phyloP scores from a whole-genome alignment of 2,888 invertebrate genomes.

The Hedychridium roseum region DNA sequence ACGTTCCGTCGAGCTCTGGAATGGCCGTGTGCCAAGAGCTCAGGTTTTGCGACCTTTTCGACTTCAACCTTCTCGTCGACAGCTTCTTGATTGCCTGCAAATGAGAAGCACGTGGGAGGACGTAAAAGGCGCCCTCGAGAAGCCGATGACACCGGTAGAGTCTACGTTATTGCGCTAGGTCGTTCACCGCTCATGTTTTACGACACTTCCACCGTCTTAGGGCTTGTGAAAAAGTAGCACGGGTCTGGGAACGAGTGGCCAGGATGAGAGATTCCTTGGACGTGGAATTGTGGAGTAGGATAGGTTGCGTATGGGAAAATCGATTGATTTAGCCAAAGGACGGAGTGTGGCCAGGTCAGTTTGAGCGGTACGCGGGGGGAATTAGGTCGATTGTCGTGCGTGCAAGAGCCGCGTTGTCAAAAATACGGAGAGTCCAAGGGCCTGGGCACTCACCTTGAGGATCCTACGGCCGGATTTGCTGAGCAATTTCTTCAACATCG shows the following conservation, averaged over 20 bases:
- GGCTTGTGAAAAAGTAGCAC: too few species aligned
- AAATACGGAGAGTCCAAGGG: constrained; percentile 5
- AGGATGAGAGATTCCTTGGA: too few species aligned
- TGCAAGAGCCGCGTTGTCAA: constrained; percentile 10
- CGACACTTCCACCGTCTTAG: too few species aligned
- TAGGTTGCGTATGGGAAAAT: too few species aligned
- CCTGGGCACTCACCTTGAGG: constrained; percentile 49
- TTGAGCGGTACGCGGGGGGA: constrained; percentile 14
- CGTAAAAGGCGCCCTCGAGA: too few species aligned
- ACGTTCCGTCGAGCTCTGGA: constrained; percentile 49
- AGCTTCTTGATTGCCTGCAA: constrained; percentile 56
- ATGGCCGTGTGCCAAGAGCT: constrained; percentile 32
- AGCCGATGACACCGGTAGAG: too few species aligned
- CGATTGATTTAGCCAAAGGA: too few species aligned
- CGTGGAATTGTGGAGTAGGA: too few species aligned
- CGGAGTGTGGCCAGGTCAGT: constrained; percentile 8
- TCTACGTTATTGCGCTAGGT: too few species aligned
- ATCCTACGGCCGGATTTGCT: constrained; percentile 57
- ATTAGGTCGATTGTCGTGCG: constrained; percentile 26
- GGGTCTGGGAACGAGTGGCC: too few species aligned
- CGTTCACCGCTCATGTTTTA: too few species aligned
- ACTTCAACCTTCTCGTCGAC: constrained; percentile 48
- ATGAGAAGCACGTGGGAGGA: not conserved
- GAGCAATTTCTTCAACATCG: constrained; percentile 56
- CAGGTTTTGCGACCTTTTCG: constrained; percentile 41